Evolutionary conservation across 2,888 invertebrate genomes (phyloP).

Genomic region (Diplolepis rosae): DNA sequence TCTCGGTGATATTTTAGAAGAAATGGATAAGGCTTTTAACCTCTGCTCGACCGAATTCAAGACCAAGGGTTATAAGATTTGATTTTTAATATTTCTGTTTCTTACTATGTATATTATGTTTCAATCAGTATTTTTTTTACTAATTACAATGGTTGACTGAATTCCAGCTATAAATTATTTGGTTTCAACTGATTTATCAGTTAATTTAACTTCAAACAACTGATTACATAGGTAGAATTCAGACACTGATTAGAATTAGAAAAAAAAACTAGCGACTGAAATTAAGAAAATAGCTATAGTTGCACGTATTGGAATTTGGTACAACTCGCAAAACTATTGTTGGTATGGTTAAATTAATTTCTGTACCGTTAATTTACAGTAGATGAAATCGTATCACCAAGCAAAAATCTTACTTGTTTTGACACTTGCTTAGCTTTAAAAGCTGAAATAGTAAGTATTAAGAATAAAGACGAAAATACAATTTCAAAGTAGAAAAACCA

Average conservation of each 20-base stretch:
- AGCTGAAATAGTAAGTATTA: conserved; percentile 16
- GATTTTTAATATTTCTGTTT: not conserved
- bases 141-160: too few relatives aligned
- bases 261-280: too few relatives aligned
- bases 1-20: not conserved
- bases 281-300: too few relatives aligned
- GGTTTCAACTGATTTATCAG: not conserved
- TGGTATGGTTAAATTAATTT: not conserved
- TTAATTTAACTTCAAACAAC: too few relatives aligned
- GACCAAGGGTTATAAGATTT: not conserved
- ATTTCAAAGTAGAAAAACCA: too few relatives aligned
- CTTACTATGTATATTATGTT: not conserved
- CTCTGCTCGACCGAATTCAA: not conserved
- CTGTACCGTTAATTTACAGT: too few relatives aligned
- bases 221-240: too few relatives aligned
- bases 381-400: conserved; percentile 4
- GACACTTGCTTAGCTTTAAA: conserved; percentile 6
- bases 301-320: too few relatives aligned
- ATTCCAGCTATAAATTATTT: too few relatives aligned
- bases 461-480: not conserved
- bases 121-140: too few relatives aligned
- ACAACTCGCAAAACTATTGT: too few relatives aligned
- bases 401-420: conserved; percentile 16
- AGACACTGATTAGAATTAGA: too few relatives aligned
- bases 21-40: conserved; percentile 17